Evolutionary conservation across 1,140 invertebrate species (phyloP), one percentile per base, ranked within the genome.

Genomic region (Hypothenemus hampei): DNA sequence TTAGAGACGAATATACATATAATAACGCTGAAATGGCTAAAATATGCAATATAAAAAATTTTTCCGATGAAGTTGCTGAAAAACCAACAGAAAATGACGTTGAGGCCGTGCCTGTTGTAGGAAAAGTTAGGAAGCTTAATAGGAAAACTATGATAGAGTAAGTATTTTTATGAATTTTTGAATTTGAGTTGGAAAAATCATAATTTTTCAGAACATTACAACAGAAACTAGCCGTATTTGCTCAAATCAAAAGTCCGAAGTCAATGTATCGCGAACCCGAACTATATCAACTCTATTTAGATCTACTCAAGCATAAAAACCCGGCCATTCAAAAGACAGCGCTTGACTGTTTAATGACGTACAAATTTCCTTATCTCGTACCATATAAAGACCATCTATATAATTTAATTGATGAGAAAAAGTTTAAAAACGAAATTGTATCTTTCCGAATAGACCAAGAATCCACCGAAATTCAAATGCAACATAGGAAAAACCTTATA

Each of bases 331-430:
- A 97, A 69, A 91, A 88, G 68, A 77, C 81, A 47, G 87, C 91
- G 0, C 74, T 97, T 36, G 85, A 89, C 65, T 96, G 91, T 71
- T 66, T 97, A 3, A 75, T 91, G 49, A 83, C 84, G 3, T 96
- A 94, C 68, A 92, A 89, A 67, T 78, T 84, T 37, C 86, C 89
- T 62, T 82, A 80, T 61, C 58, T 95, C 5, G 68, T 73, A 0
- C 83, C 87, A 2, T 95, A 96, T 64, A 89, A 81, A 67, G 81
- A 82, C 15, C 80, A 89, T 65, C 68, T 96, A 6, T 78, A 83
- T 53, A 82, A 81, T 55, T 75, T 95, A 13, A 78, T 95, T 0
- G 86, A 93, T 67, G 91, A 95, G 37, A 89, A 89, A 58, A 88
- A 87, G 58, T 86, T 96, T 51, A 91, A 91, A 72, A 83, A 84